Conservation (phyloP, 2,797 vertebrate species). For the Cyclopterus lumpus region DNA sequence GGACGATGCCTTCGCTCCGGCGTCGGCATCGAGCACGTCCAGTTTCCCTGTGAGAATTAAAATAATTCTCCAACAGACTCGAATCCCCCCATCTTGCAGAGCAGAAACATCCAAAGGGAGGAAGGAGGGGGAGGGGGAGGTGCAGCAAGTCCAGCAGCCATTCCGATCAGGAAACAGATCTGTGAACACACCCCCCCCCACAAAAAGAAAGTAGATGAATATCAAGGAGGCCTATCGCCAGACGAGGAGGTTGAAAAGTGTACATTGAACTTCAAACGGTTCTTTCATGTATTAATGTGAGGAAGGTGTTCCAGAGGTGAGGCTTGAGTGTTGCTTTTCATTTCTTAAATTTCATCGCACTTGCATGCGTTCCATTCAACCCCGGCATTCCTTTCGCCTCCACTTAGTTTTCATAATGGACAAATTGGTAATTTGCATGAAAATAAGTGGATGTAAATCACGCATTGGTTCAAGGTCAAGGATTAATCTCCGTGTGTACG, state of each 20-base stretch:
- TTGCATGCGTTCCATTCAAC: not conserved
- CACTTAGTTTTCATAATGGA: not conserved
- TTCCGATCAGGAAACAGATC: too few relatives aligned
- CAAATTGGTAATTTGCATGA: not conserved
- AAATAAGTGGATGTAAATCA: not conserved
- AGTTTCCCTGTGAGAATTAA: too few relatives aligned
- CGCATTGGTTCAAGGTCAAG: not conserved
- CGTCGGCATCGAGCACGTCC: not conserved
- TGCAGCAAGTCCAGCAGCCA: not conserved
- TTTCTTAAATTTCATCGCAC: not conserved
- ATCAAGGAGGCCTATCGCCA: not conserved
- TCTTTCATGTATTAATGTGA: not conserved
- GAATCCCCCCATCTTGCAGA: too few relatives aligned
- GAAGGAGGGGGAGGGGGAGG: not conserved
- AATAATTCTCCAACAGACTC: too few relatives aligned
- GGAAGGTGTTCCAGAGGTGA: not conserved
- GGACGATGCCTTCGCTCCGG: not conserved
- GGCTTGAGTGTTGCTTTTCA: not conserved
- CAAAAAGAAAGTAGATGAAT: too few relatives aligned
- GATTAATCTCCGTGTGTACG: not conserved
- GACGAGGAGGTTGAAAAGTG: too few relatives aligned
- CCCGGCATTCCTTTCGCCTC: not conserved
- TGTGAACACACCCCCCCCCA: too few relatives aligned
- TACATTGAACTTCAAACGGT: not conserved
- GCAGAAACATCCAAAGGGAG: too few relatives aligned